A percentile compares a stretch with the other conserved stretches of the same genome.
phyloP scores from a whole-genome alignment of 2,113 vertebrate species.

The Loxodonta africana region DNA sequence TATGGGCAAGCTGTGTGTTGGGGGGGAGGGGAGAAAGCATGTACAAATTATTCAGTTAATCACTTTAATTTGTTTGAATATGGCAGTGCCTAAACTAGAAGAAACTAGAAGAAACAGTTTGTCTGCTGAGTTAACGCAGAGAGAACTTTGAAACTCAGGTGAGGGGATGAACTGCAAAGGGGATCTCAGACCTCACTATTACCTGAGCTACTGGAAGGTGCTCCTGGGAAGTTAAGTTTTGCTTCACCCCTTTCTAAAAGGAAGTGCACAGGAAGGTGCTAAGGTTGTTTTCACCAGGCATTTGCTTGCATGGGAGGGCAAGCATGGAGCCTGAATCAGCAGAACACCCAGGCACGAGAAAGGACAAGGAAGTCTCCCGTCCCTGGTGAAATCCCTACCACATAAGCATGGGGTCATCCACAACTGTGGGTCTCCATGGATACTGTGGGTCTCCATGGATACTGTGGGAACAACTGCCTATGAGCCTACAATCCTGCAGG shows the following conservation, averaged over 20 bases:
- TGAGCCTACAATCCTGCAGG: neutral
- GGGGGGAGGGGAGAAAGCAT: too few relatives aligned
- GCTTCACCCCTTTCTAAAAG: neutral
- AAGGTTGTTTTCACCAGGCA: neutral
- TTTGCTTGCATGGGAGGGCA: neutral
- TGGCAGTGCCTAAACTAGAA: neutral
- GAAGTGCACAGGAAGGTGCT: fast-evolving
- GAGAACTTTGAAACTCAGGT: neutral
- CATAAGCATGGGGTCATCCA: neutral
- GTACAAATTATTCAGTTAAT: neutral
- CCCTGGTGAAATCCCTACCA: neutral
- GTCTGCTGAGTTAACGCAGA: neutral
- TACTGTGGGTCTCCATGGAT: neutral
- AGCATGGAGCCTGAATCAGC: neutral
- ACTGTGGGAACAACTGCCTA: neutral
- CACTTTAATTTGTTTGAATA: neutral
- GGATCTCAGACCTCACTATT: neutral
- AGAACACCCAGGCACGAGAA: neutral
- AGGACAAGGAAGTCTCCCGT: neutral
- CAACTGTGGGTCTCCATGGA: neutral
- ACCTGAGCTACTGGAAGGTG: neutral
- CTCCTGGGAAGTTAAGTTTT: neutral
- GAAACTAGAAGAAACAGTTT: neutral
- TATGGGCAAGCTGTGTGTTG: neutral
- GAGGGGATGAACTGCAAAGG: neutral